phyloP scores from a whole-genome alignment of 2,797 vertebrate species.

The Premnoplex brunnescens region DNA sequence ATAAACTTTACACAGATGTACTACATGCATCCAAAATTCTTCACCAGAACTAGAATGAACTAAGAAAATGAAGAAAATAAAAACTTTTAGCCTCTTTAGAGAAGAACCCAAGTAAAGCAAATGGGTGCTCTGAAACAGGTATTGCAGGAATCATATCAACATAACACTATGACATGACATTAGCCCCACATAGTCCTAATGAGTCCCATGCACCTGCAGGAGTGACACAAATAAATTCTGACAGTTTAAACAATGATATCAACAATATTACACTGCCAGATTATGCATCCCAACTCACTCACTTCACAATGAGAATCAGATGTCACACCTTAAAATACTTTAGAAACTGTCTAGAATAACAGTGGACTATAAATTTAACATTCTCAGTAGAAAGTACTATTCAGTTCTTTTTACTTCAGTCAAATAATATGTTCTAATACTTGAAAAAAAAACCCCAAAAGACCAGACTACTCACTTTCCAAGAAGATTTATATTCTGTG shows the following conservation, averaged over 20 bases:
- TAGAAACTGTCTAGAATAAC: neutral
- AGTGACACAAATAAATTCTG: neutral
- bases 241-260: neutral
- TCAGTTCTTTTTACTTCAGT: neutral
- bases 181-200: neutral
- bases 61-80: neutral
- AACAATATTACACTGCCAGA: neutral
- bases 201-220: neutral
- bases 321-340: neutral
- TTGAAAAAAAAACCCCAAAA: neutral
- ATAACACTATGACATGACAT: neutral
- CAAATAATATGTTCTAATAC: neutral
- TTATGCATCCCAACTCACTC: neutral
- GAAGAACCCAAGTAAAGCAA: neutral
- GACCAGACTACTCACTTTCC: constrained; percentile 88
- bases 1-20: neutral
- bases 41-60: neutral
- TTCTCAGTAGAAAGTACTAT: neutral
- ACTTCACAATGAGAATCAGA: neutral
- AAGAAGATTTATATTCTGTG: constrained; percentile 93
- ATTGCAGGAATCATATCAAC: neutral
- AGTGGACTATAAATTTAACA: neutral
- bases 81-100: neutral
- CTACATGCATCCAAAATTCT: neutral
- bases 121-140: neutral